Base-by-base conservation (phyloP, 2,113 vertebrate species). In the Bufo gargarizans region DNA sequence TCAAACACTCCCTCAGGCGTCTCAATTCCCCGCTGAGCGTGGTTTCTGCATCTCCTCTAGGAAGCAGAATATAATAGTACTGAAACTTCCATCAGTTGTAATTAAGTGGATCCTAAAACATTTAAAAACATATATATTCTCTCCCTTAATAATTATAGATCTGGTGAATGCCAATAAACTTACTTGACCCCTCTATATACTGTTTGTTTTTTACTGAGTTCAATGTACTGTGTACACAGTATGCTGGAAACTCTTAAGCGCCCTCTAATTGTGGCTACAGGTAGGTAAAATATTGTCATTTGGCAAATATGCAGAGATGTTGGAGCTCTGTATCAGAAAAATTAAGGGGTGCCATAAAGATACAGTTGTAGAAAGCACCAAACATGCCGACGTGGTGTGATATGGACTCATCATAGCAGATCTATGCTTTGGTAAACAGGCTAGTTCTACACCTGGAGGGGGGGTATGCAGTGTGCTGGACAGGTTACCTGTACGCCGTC, bases 1-100 rank as follows among this genome's bases (percentile, higher is more conserved):
- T 63, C 61, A 22, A 65, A 83, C 12, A 65, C n/a, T 22, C 69
- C 81, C 81, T 49, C 61, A 49, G 81, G 81, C 47, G 17, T 13
- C 19, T 50, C 81, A 1, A n/a, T 49, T n/a, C 81, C 61, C 63
- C 47, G 53, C 81, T 49, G 81, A 20, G 81, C 59, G 7, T 13
- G 16, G 20, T 50, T 49, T 82, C 77, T 80, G 22, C 53, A 80
- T 80, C 13, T 58, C 53, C 56, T 80, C 53, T 80, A 33, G 53
- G 19, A n/a, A 80, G 53, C 77, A 58, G 55, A 80, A 43, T 58
- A 80, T 58, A 55, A n/a, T 53, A 14, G 53, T 56, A 17, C 14
- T 43, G 3, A 22, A 56, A 13, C 50, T n/a, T 33, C 17, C 5
- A 16, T 80, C 77, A 58, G 59, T 0, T 14, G 55, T 79, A 55